Base-by-base conservation (phyloP, 2,113 vertebrate species). In the Petrocephalus microphthalmus region DNA sequence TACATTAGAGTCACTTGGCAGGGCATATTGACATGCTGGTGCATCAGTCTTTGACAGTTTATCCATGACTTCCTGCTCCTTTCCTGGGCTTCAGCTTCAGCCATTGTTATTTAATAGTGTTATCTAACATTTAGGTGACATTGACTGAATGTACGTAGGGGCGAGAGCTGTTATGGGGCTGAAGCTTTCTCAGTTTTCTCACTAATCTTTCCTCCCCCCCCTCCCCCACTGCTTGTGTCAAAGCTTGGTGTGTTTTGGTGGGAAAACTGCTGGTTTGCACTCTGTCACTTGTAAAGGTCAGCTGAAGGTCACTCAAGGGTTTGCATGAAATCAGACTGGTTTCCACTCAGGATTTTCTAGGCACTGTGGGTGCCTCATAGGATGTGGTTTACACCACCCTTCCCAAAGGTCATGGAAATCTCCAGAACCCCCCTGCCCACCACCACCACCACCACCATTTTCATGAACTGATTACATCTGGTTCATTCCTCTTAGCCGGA, bases 1-100 rank as follows among this genome's bases (percentile, higher is more conserved):
- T 74, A 56, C 20, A 7, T 60, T 19, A 29, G 67, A 60, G 52
- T 51, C 85, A 33, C 64, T 78, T 29, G n/a, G 82, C 45, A 49
- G 82, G 45, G 42, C 49, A 33, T 54, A 42, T 83, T 47, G 29
- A 85, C 25, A 10, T 85, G 25, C 17, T 54, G 84, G 52, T 54
- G 84, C 7, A 13, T 47, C 45, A 42, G 45, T n/a, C 81, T 49
- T n/a, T 83, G 45, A 47, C 81, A 83, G 81, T 20, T 49, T 42
- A 49, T 22, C 81, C 81, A 83, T 83, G n/a, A 83, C 81, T 22
- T 83, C 74, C 74, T 81, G 74, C 74, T n/a, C 19, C 81, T 83
- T 22, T 47, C 81, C 20, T 83, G 81, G 7, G 10, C 20, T 37
- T 49, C 6, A 83, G 37, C 22, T n/a, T 47, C 17, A 83, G n/a